A percentile compares a stretch with the other conserved stretches of the same genome.
phyloP scores from a whole-genome alignment of 2,113 vertebrate species.

The Oreochromis niloticus region DNA sequence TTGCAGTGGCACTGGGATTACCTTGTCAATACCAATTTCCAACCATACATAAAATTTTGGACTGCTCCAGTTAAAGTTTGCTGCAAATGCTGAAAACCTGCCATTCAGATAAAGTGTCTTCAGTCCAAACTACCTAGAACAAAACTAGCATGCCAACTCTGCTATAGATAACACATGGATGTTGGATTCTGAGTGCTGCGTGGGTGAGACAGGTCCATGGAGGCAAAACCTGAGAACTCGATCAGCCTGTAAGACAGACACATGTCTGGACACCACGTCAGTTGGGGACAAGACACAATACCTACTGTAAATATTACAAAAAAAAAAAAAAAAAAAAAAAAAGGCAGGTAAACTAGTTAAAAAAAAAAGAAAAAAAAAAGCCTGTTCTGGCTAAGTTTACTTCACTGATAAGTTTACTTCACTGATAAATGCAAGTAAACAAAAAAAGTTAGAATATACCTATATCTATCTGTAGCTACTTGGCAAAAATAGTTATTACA shows the following conservation, averaged over 20 bases:
- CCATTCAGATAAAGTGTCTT: neutral
- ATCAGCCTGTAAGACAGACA: conserved; percentile 74
- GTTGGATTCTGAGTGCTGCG: conserved; percentile 52
- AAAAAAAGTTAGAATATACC: conserved; percentile 33
- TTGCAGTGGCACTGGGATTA: neutral
- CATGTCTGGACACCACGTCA: conserved; percentile 73
- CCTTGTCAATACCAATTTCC: neutral
- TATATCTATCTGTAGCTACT: conserved; percentile 35
- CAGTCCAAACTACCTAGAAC: neutral
- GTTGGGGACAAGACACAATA: conserved; percentile 59
- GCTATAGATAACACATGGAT: conserved; percentile 21
- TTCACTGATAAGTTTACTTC: conserved; percentile 61
- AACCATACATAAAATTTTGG: neutral
- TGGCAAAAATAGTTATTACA: conserved; percentile 71
- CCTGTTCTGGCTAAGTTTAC: conserved; percentile 50
- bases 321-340: neutral
- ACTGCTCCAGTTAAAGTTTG: neutral
- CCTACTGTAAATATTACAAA: conserved; percentile 24
- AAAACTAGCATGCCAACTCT: neutral
- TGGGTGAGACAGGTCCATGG: conserved; percentile 61
- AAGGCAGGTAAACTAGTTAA: conserved; percentile 29
- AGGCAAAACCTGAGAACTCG: conserved; percentile 65
- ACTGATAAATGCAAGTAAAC: conserved; percentile 47
- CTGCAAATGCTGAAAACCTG: neutral
- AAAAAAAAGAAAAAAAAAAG: neutral